Evolutionary conservation across 1,140 invertebrate genomes (phyloP).

Genomic region (Caerostris darwini): DNA sequence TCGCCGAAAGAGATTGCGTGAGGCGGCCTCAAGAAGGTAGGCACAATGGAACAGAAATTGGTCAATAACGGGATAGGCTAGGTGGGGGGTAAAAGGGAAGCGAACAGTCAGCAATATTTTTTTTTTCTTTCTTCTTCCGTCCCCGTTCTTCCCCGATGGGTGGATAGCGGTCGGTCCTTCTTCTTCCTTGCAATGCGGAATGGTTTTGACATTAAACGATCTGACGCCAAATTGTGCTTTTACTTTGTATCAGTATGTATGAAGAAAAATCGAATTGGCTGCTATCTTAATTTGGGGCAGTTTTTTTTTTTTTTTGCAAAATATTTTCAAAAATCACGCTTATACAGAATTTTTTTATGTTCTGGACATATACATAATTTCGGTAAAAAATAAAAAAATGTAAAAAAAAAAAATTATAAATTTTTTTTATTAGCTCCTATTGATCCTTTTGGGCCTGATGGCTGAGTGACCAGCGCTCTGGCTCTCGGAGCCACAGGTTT

Average conservation of each 20-base stretch:
- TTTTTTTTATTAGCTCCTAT: no score
- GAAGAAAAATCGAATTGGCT: not conserved
- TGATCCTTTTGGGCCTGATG: no score
- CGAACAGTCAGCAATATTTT: constrained; percentile 62
- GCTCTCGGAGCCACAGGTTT: no score
- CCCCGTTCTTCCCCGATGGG: not conserved
- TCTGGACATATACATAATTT: not conserved
- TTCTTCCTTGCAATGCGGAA: not conserved
- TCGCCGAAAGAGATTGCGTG: constrained; percentile 66
- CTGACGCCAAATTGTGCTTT: constrained; percentile 22
- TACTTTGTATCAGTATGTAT: not conserved
- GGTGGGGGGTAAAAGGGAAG: constrained; percentile 49
- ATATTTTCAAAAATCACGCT: not conserved
- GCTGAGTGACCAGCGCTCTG: no score
- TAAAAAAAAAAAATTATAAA: no score
- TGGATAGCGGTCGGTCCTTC: not conserved
- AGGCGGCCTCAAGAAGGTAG: constrained; percentile 52
- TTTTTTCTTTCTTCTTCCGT: not conserved
- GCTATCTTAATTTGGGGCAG: not conserved
- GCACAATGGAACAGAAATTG: constrained; percentile 74
- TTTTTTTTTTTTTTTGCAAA: not conserved
- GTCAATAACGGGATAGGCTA: constrained; percentile 76
- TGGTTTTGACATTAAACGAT: constrained; percentile 64
- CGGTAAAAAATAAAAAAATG: not conserved
- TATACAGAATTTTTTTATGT: not conserved